Percentiles rank a stretch among this genome's conserved stretches.
phyloP scores from a whole-genome alignment of 2,113 vertebrate species.

The Capra hircus region DNA sequence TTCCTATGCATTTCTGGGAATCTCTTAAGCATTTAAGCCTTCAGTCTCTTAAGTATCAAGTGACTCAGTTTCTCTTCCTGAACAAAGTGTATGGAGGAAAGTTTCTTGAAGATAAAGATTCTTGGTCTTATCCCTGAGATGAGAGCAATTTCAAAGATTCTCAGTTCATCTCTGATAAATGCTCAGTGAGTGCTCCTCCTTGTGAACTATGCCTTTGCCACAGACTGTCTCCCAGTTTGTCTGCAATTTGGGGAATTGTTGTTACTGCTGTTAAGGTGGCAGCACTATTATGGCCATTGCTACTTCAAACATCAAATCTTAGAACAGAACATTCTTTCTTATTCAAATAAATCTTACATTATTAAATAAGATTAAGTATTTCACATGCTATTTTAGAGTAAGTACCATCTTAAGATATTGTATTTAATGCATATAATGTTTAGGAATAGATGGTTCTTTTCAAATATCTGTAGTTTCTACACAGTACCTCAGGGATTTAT shows the following conservation, averaged over 20 bases:
- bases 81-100: background rate
- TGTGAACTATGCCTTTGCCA: background rate
- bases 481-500: background rate
- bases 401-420: background rate
- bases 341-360: background rate
- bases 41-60: background rate
- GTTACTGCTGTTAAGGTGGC: rapidly evolving
- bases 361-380: background rate
- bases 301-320: background rate
- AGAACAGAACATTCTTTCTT: background rate
- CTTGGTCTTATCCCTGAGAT: background rate
- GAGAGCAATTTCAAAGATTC: background rate
- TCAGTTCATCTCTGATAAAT: background rate
- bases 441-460: background rate
- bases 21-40: background rate
- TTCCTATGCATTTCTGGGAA: background rate
- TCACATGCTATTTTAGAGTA: background rate
- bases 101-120: background rate
- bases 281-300: background rate
- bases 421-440: background rate
- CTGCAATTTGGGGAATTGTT: background rate
- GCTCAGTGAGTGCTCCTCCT: background rate
- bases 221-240: background rate
- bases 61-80: background rate
- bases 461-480: background rate